Conservation (phyloP, 2,888 invertebrate species). For the Stenodera caucasica region DNA sequence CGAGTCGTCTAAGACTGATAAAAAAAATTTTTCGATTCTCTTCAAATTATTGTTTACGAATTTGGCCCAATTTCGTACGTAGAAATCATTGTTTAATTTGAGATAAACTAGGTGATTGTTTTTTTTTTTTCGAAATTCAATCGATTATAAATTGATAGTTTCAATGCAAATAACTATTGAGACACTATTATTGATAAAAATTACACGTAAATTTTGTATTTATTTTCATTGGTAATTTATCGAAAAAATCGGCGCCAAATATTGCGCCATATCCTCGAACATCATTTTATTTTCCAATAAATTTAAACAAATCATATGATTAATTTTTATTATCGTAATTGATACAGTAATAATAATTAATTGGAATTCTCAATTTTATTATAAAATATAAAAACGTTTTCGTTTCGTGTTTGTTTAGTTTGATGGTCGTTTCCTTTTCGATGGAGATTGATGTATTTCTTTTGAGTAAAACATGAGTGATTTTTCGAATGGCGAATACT, state of each 20-base stretch:
- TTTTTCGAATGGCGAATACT: conserved; percentile 38
- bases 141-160: not conserved
- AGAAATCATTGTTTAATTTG: not conserved
- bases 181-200: not conserved
- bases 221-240: conserved; percentile 4
- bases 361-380: too few relatives aligned
- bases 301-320: conserved; percentile 5
- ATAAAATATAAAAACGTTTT: too few relatives aligned
- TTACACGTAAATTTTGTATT: too few relatives aligned
- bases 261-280: conserved; percentile 5
- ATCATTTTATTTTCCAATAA: not conserved
- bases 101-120: not conserved
- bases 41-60: not conserved
- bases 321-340: conserved; percentile 1
- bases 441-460: conserved; percentile 33
- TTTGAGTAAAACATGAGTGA: conserved; percentile 36
- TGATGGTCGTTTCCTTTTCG: not conserved
- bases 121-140: not conserved
- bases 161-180: not conserved
- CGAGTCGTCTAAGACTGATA: too few relatives aligned
- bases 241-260: conserved; percentile 2
- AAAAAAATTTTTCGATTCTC: not conserved
- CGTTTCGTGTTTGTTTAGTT: not conserved
- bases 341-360: not conserved
- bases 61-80: not conserved